These are phyloP conservation scores for Trypoxylon attenuatum DNA, from an alignment of 2,888 invertebrate species.

Conservation along the genomic window DNA sequence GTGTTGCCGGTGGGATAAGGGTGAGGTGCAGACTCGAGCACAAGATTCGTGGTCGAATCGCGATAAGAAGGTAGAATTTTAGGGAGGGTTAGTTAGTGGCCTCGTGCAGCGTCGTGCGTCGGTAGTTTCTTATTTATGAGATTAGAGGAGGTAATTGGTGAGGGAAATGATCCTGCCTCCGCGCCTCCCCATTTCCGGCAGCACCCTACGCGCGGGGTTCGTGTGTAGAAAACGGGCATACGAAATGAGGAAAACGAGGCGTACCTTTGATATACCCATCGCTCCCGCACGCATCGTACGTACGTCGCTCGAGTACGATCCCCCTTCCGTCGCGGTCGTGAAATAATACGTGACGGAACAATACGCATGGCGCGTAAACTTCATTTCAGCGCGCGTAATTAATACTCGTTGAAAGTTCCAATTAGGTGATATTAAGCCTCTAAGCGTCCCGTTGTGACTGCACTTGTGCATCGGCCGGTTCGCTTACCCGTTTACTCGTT, in stretches of 20 bases:
- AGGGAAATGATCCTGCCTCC: constrained; percentile 31
- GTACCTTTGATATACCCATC: not conserved
- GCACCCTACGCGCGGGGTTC: constrained; percentile 1
- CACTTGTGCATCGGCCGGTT: not conserved
- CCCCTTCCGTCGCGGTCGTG: too few species aligned
- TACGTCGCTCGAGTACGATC: too few species aligned
- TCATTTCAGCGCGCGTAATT: constrained; percentile 11
- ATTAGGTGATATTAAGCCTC: constrained; percentile 8
- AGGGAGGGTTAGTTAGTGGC: constrained; percentile 5
- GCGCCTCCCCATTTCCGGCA: constrained; percentile 28
- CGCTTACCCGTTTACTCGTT: constrained; percentile 3
- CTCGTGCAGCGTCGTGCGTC: constrained; percentile 23
- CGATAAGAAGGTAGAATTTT: constrained; percentile 17
- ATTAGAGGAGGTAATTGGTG: constrained; percentile 45
- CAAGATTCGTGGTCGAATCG: not conserved
- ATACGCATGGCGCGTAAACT: not conserved
- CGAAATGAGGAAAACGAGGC: constrained; percentile 24
- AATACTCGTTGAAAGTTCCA: constrained; percentile 26
- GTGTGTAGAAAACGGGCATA: constrained; percentile 22
- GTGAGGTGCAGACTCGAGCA: too few species aligned
- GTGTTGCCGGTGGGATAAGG: too few species aligned
- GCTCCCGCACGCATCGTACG: not conserved
- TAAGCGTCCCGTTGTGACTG: not conserved
- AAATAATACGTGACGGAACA: not conserved
- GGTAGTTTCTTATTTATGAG: constrained; percentile 45